Percentiles rank a stretch among this genome's conserved stretches.
Evolutionary conservation across 37 sponge, comb jelly and placozoan genomes (phyloP).

Genomic region (Spongilla lacustris): DNA sequence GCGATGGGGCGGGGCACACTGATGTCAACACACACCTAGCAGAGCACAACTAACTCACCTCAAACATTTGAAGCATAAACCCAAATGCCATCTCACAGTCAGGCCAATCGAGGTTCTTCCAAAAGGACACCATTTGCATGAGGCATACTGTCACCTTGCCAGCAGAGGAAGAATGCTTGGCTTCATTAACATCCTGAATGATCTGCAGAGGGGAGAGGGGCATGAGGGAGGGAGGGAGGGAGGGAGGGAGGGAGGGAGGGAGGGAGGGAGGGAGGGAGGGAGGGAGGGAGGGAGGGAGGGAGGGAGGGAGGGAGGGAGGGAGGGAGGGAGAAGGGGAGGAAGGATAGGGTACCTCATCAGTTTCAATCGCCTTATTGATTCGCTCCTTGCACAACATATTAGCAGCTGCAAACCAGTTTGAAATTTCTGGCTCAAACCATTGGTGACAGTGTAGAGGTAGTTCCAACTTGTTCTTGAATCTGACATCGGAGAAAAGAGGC

Average conservation of each 20-base stretch:
- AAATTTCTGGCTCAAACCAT: slow-evolving; percentile 56
- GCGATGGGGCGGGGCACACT: no score
- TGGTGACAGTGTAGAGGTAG: slow-evolving; percentile 8
- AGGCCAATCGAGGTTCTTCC: background rate
- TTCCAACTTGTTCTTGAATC: background rate
- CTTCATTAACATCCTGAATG: slow-evolving; percentile 3
- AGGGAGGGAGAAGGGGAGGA: background rate
- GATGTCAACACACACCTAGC: no score
- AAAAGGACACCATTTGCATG: background rate
- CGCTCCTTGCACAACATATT: slow-evolving; percentile 1
- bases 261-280: background rate
- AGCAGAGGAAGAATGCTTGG: slow-evolving; percentile 55
- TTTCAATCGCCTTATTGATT: slow-evolving; percentile 45
- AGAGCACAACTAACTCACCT: background rate
- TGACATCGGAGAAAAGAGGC: background rate
- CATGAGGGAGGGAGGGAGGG: background rate
- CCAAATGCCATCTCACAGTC: background rate
- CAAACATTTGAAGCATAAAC: background rate
- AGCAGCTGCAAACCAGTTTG: slow-evolving; percentile 47
- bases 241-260: background rate
- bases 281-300: background rate
- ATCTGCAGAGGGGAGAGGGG: background rate
- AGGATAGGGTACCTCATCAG: slow-evolving; percentile 12
- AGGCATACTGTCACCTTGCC: background rate
- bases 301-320: background rate